Evolutionary conservation across 2,113 vertebrate species (phyloP), one percentile per base, ranked within the genome.

Genomic region (Nymphicus hollandicus): DNA sequence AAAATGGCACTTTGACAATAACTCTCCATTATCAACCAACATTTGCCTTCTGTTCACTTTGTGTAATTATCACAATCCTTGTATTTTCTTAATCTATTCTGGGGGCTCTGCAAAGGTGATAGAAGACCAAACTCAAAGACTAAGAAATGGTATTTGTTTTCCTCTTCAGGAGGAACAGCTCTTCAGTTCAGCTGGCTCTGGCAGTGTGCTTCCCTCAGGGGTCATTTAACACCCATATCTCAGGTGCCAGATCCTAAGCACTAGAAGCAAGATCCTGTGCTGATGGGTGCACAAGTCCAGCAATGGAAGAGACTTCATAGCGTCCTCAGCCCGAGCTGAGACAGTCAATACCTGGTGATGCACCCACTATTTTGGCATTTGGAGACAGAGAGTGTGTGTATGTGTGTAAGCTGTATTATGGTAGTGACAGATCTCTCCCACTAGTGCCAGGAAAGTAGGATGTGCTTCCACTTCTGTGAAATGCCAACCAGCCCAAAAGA

Each of bases 351-450:
- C 7, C 16, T 49, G 63, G 31, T 41, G 56, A 55, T 35, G 20
- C 23, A 52, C 6, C 11, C 5, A 0, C 22, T 73, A 0, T 29
- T 88, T 28, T 31, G 44, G 8, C 27, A 60, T 6, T 27, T 61
- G 53, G 39, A 52, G 20, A n/a, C 55, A 23, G 27, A 52, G 3
- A 14, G 25, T 25, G 44, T 49, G 44, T 35, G 18, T 50, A 5
- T 5, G 2, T 2, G 1, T 37, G 27, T 39, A n/a, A 50, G 5
- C 17, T 31, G 0, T 10, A 7, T 23, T 15, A 13, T 0, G 0
- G 7, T 69, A 33, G 71, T 25, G 58, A 49, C 41, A 61, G 52
- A 17, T 70, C 18, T 66, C 55, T 91, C 5, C 2, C 35, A 17
- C 35, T 61, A 37, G 43, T 37, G 27, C 11, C 37, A 46, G 60